Base-by-base conservation (phyloP, 2,113 vertebrate species). In the Varanus komodoensis region DNA sequence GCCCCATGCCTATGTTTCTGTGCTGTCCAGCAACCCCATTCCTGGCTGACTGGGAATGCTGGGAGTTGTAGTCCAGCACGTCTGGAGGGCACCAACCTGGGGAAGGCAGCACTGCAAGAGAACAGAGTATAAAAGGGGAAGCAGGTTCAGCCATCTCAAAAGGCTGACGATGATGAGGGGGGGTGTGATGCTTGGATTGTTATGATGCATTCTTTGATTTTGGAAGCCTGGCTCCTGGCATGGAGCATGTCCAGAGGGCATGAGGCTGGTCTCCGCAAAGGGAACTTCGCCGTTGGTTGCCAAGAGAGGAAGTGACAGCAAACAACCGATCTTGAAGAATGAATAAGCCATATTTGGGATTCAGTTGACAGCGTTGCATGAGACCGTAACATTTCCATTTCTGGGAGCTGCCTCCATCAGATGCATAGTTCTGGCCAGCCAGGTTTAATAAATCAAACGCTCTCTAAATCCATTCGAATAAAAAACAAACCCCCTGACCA, bases 401-500 rank as follows among this genome's bases (percentile, higher is more conserved):
- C 78, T 77, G 84, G 82, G 15, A 25, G 19, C 38, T 86, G 61
- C 9, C 57, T 21, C 67, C 90, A 69, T 12, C 34, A 57, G 52
- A 32, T 81, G 81, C 71, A 14, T 69, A 29, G 75, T 15, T 87
- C 0, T 8, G 3, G 89, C 82, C 88, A 8, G 11, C 84, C 73
- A 77, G 6, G n/a, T 48, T 91, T 91, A 80, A 90, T 90, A 67
- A 54, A 86, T 87, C 78, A 87, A 88, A 67, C 4, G 9, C 29
- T 84, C 89, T 8, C 29, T 81, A 54, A 15, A 79, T 74, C 38
- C 79, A 67, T 78, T 80, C 38, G 74, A 38, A 21, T 32, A 67
- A 71, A 64, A 67, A n/a, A 32, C 67, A 38, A n/a, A 23, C 6
- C 3, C 57, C 34, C 17, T 67, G 4, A 0, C 1, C 0, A 50